Evolutionary conservation across 2,797 vertebrate genomes (phyloP), one percentile per base, ranked within the genome.

Genomic region (Poeciliopsis gracilis): DNA sequence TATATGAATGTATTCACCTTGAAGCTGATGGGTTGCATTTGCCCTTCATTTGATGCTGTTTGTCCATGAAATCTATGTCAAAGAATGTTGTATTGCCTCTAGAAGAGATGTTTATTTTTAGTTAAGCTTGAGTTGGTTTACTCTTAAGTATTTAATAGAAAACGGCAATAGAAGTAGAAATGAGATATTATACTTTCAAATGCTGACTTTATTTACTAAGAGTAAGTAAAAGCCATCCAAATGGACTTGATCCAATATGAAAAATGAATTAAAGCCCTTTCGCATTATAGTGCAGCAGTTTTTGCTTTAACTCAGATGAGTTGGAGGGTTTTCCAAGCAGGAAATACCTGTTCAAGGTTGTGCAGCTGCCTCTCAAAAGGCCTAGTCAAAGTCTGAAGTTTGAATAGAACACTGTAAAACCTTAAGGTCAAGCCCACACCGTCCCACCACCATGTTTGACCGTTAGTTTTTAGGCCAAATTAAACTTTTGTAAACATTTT

Each of bases 31-130:
- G 28, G 9, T 30, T 46, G 6, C 8, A 25, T 47, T 61, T 61
- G 77, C 72, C 73, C 45, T 77, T 69, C 12, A 69, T 77, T 55
- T 79, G 75, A 79, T 73, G 73, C 47, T 13, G 49, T 72, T 38
- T 82, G 67, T 85, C 15, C 49, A 43, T 33, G 36, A 75, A 80
- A 28, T 10, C n/a, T 46, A 0, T 61, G 33, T 57, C 28, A 72
- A n/a, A 69, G 13, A 20, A 55, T 38, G 33, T 25, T 38, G 12
- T 4, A 15, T 45, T 79, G 51, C 57, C 28, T 47, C 61, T 33
- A 28, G 10, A 33, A 51, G 49, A 53, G 49, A 10, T 51, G 8
- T 23, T 51, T 51, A 51, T 10, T 51, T 51, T 51, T 10, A 51
- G 20, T 53, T 53, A 23, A 8, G 20, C 7, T 51, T 20, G 9